Evolutionary conservation across 1,140 invertebrate genomes (phyloP).

Genomic region (Drosophila novamexicana): DNA sequence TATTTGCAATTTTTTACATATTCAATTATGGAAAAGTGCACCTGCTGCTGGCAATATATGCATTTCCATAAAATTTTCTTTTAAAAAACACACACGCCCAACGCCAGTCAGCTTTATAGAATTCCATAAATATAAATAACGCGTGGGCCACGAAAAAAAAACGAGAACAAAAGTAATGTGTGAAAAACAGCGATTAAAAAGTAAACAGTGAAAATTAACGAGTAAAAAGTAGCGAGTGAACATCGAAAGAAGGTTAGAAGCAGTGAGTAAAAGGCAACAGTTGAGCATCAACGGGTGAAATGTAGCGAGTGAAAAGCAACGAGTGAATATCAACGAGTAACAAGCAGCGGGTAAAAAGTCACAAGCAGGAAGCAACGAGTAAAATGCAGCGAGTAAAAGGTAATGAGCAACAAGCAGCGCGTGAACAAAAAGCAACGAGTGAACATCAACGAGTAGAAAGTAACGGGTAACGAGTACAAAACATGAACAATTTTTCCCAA

Average conservation of each 20-base stretch:
- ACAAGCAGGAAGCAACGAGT: background rate
- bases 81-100: slow-evolving; percentile 1
- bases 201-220: background rate
- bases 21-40: slow-evolving; percentile 19
- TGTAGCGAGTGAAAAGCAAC: background rate
- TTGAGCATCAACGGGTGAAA: background rate
- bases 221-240: background rate
- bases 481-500: no score
- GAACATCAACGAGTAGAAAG: background rate
- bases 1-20: slow-evolving; percentile 4
- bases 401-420: background rate
- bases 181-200: background rate
- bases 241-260: background rate
- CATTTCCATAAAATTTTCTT: slow-evolving; percentile 19
- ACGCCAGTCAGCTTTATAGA: slow-evolving; percentile 25
- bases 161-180: background rate
- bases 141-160: slow-evolving; percentile 25
- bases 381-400: background rate
- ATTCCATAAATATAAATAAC: slow-evolving; percentile 60
- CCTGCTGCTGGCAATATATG: slow-evolving; percentile 1
- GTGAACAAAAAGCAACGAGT: background rate
- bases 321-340: background rate
- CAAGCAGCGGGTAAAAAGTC: background rate
- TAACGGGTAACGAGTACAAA: background rate
- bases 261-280: background rate